Evolutionary conservation across 2,113 vertebrate genomes (phyloP), one percentile per base, ranked within the genome.

Genomic region (Acanthochromis polyacanthus): DNA sequence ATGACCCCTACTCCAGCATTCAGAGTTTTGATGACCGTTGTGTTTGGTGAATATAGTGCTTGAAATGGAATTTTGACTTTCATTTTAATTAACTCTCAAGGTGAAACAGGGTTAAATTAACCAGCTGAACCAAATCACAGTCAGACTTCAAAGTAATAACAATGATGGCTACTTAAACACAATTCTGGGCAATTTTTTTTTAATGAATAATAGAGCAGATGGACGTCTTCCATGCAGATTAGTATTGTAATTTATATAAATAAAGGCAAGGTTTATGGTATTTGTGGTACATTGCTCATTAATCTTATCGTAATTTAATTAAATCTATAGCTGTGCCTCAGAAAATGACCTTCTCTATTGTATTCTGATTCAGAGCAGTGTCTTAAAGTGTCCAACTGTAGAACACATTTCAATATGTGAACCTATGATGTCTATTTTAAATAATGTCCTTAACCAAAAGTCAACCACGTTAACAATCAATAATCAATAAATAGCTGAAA

Each of bases 341-440:
- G 52, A 38, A 17, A 71, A 32, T 75, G 66, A 71, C 79, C 75
- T 82, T 78, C 17, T 74, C 6, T 56, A 16, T 32, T 11, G 53
- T 48, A 36, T 64, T 68, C 22, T 59, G 19, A 65, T 60, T 75
- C 25, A 56, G n/a, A 36, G 32, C 32, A 61, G 46, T 10, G 3
- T 19, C 46, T 56, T 65, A 72, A 15, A 38, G 28, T 75, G 32
- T 69, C 46, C 10, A 20, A 43, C 30, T 60, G 19, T 8, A 30
- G 32, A 73, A n/a, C 3, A n/a, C 23, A 36, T 58, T 60, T 59
- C 1, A 17, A n/a, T 23, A 36, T 14, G 11, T 60, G 53, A 65
- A 72, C 58, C 52, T 30, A 30, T 32, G 30, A 5, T 32, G 30
- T 8, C 8, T 8, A 36, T 36, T 36, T 36, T 2, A 36, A 36